A percentile compares a stretch with the other conserved stretches of the same genome.
These are phyloP conservation scores for Tenualosa thibaudeaui DNA, from an alignment of 2,797 vertebrate species.

Conservation along the genomic window DNA sequence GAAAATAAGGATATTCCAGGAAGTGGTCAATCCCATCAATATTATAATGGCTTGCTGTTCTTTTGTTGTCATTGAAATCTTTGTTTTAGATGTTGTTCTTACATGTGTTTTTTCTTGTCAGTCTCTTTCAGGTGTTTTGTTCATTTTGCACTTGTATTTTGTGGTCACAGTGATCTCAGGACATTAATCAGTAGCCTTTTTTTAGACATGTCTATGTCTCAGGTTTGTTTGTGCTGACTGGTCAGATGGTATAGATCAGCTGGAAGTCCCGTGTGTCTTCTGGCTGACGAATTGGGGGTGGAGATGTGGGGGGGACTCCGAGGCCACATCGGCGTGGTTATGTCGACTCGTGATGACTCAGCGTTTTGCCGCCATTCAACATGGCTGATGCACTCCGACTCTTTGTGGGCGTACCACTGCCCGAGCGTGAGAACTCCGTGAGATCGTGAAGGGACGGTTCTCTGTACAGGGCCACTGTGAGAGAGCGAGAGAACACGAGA, in stretches of 20 bases:
- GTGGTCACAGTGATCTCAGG: conserved; percentile 56
- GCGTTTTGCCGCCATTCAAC: conserved; percentile 73
- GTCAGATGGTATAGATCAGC: background rate
- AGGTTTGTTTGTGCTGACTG: conserved; percentile 12
- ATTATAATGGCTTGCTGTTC: conserved; percentile 50
- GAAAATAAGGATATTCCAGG: conserved; percentile 30
- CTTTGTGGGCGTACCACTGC: conserved; percentile 76
- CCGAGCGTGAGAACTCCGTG: conserved; percentile 76
- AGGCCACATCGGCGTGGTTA: conserved; percentile 55
- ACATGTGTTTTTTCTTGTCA: background rate
- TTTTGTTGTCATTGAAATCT: background rate
- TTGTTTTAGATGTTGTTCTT: conserved; percentile 16
- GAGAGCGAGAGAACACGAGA: conserved; percentile 38
- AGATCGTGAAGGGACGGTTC: conserved; percentile 78
- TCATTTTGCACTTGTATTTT: conserved; percentile 52
- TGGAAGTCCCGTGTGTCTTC: conserved; percentile 17
- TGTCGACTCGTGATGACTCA: conserved; percentile 75
- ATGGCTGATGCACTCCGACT: conserved; percentile 75
- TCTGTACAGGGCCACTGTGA: conserved; percentile 75
- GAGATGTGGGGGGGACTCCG: conserved; percentile 25
- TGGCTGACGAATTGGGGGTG: conserved; percentile 14
- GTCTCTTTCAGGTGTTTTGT: background rate
- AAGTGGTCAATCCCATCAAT: conserved; percentile 26
- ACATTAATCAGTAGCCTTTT: conserved; percentile 44
- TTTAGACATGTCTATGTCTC: conserved; percentile 30